Evolutionary conservation across 2,113 vertebrate species (phyloP), one percentile per base, ranked within the genome.

Genomic region (Nettapus auritus): DNA sequence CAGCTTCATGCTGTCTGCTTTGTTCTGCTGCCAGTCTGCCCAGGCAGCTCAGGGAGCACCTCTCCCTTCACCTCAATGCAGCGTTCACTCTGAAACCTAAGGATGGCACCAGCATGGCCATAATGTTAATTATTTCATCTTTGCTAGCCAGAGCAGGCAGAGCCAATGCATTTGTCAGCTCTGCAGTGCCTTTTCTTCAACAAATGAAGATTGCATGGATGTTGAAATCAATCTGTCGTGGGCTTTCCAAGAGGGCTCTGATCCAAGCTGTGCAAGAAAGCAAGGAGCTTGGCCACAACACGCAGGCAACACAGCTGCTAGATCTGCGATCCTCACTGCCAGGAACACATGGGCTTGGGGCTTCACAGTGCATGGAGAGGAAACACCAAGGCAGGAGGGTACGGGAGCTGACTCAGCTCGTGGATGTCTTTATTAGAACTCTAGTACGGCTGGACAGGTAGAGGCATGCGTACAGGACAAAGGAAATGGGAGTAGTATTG

Each of bases 381-480:
- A 74, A 8, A 9, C 9, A 4, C 3, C 18, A 74, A 86, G 88
- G n/a, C 93, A 66, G 82, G 93, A 88, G 25, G 84, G 57, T 94
- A 29, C 5, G 15, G 90, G 97, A 97, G 93, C 96, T 91, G 92
- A 29, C 86, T 82, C 25, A 91, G 95, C 96, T 97, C 94, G 0
- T n/a, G 81, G 86, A 86, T 89, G 94, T 98, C 88, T 98, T 98
- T 98, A 98, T 98, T 98, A n/a, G 93, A 90, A 88, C 73, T 96
- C 53, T 40, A 94, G 95, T 79, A 96, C 34, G 92, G 94, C 62
- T 55, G 90, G 95, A 97, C 97, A 97, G 89, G 76, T 64, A 76
- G 89, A 95, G 97, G 95, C 97, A 96, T 95, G 97, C 90, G 63
- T 55, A 96, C 96, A 91, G 96, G 94, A 92, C 90, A 23, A 82